Evolutionary conservation across 1,140 invertebrate genomes (phyloP).

Genomic region (Eupristina koningsbergeri): DNA sequence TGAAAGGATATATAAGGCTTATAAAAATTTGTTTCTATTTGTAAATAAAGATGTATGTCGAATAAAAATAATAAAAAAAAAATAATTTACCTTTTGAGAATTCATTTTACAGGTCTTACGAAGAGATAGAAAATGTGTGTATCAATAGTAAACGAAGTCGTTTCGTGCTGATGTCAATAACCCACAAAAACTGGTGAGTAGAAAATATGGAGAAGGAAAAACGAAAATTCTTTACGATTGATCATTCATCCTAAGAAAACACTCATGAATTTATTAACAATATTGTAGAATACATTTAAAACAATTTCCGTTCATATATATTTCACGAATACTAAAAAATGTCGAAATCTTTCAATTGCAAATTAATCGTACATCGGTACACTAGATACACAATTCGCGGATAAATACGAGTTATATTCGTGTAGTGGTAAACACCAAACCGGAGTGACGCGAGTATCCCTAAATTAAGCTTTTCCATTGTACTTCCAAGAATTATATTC

Average conservation of each 20-base stretch:
- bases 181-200: conserved; percentile 15
- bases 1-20: too few species aligned
- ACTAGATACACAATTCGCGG: background rate
- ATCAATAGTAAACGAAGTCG: background rate
- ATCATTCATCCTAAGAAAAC: background rate
- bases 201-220: background rate
- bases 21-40: too few species aligned
- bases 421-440: background rate
- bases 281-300: background rate
- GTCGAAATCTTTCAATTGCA: background rate
- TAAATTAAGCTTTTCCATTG: background rate
- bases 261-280: background rate
- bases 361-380: background rate
- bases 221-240: background rate
- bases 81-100: conserved; percentile 29
- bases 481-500: background rate
- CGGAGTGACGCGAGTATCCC: background rate
- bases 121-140: background rate
- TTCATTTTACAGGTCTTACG: background rate
- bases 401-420: background rate
- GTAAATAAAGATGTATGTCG: too few species aligned
- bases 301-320: background rate
- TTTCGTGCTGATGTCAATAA: conserved; percentile 7
- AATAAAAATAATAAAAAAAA: too few species aligned
- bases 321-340: background rate